Conservation (phyloP, 2,797 vertebrate genomes). For the Anniella stebbinsi region DNA sequence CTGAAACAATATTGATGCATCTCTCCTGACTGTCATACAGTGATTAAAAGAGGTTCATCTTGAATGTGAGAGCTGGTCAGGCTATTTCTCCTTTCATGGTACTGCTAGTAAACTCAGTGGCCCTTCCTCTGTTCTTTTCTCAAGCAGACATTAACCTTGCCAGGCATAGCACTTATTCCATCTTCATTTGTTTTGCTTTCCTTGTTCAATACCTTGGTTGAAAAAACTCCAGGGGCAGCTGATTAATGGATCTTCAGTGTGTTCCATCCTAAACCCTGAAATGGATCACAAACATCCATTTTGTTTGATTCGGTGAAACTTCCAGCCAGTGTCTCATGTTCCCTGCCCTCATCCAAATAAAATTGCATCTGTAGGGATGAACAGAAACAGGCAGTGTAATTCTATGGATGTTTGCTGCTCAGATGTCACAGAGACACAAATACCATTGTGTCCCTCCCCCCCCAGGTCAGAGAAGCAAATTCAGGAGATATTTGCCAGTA, state of each 20-base stretch:
- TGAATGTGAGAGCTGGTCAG: not conserved
- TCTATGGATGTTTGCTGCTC: not conserved
- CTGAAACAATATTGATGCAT: not conserved
- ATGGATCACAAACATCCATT: constrained; percentile 30
- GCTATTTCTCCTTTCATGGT: not conserved
- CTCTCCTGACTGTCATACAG: not conserved
- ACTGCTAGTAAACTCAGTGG: not conserved
- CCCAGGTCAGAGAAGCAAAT: not conserved
- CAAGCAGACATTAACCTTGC: not conserved
- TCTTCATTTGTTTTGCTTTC: not conserved
- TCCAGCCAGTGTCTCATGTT: not conserved
- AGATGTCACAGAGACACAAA: not conserved
- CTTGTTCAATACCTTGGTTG: not conserved
- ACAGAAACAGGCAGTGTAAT: not conserved
- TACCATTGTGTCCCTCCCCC: not conserved
- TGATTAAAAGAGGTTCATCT: not conserved
- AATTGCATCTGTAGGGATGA: constrained; percentile 1
- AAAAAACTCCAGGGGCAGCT: not conserved
- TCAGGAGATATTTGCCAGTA: too few relatives aligned
- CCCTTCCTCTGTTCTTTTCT: not conserved
- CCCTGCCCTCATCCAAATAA: not conserved
- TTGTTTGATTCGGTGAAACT: constrained; percentile 35
- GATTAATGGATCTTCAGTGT: not conserved
- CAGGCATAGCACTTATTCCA: not conserved
- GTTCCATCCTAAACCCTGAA: constrained; percentile 21